Conservation (phyloP, 2,113 vertebrate species). For the Tautogolabrus adspersus region DNA sequence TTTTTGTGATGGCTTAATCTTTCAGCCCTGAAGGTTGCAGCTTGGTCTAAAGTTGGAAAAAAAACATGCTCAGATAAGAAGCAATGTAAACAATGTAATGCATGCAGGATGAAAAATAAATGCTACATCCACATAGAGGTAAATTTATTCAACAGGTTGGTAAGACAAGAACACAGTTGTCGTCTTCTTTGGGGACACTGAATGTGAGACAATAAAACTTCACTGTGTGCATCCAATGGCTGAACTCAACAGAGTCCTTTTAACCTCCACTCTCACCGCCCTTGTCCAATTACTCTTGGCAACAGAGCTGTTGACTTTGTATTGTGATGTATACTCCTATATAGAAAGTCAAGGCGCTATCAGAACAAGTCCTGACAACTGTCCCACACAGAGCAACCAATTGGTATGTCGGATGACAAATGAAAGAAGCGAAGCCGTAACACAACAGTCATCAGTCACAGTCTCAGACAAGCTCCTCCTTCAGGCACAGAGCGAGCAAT, state of each 20-base stretch:
- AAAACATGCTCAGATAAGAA: too few relatives aligned
- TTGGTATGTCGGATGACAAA: constrained; percentile 55
- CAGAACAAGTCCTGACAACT: constrained; percentile 62
- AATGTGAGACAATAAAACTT: background rate
- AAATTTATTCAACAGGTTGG: background rate
- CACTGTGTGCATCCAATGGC: background rate
- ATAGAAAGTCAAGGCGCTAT: background rate
- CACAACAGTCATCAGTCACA: constrained; percentile 56
- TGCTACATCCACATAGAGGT: too few relatives aligned
- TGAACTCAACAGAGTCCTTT: background rate
- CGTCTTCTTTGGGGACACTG: background rate
- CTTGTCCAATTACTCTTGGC: background rate
- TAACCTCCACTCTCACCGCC: background rate
- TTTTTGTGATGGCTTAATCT: background rate
- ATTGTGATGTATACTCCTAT: constrained; percentile 28
- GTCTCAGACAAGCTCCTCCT: constrained; percentile 33
- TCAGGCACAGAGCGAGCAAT: constrained; percentile 3
- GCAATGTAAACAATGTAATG: too few relatives aligned
- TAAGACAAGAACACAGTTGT: background rate
- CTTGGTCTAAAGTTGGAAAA: too few relatives aligned
- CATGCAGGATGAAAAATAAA: too few relatives aligned
- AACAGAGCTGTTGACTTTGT: background rate
- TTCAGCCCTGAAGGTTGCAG: too few relatives aligned
- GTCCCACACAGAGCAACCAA: constrained; percentile 22
- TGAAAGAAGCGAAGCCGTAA: constrained; percentile 42